Conservation (phyloP, 2,888 invertebrate genomes). For the Rhamnusium bicolor region DNA sequence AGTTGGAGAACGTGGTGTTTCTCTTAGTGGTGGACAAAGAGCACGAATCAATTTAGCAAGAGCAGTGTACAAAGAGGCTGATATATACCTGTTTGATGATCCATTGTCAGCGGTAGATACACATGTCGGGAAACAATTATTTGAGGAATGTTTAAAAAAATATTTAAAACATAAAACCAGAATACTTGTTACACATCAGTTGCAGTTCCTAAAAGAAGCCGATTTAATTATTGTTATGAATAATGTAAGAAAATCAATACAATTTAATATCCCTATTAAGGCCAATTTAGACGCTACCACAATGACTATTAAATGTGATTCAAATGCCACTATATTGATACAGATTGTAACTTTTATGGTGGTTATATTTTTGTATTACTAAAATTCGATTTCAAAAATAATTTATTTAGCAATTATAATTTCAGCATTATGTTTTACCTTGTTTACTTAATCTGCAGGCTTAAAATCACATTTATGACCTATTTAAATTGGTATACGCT, state of each 20-base stretch:
- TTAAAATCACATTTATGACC: too few relatives aligned
- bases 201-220: slow-evolving; percentile 82
- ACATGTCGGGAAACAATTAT: slow-evolving; percentile 82
- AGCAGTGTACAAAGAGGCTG: slow-evolving; percentile 84
- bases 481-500: too few relatives aligned
- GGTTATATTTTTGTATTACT: too few relatives aligned
- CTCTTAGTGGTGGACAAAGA: slow-evolving; percentile 87
- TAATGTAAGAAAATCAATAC: slow-evolving; percentile 74
- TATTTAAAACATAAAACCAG: slow-evolving; percentile 77
- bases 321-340: too few relatives aligned
- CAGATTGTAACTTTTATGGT: too few relatives aligned
- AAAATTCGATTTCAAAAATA: too few relatives aligned
- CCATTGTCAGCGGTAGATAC: slow-evolving; percentile 87
- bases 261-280: too few relatives aligned
- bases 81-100: slow-evolving; percentile 86
- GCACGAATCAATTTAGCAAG: slow-evolving; percentile 86
- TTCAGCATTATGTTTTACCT: too few relatives aligned
- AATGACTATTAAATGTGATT: too few relatives aligned
- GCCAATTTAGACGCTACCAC: too few relatives aligned
- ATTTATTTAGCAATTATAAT: too few relatives aligned
- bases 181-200: slow-evolving; percentile 88
- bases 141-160: slow-evolving; percentile 81
- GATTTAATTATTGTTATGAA: slow-evolving; percentile 79
- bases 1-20: slow-evolving; percentile 85
- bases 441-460: too few relatives aligned